phyloP scores from a whole-genome alignment of 2,888 invertebrate genomes.

The Mystacides longicornis region DNA sequence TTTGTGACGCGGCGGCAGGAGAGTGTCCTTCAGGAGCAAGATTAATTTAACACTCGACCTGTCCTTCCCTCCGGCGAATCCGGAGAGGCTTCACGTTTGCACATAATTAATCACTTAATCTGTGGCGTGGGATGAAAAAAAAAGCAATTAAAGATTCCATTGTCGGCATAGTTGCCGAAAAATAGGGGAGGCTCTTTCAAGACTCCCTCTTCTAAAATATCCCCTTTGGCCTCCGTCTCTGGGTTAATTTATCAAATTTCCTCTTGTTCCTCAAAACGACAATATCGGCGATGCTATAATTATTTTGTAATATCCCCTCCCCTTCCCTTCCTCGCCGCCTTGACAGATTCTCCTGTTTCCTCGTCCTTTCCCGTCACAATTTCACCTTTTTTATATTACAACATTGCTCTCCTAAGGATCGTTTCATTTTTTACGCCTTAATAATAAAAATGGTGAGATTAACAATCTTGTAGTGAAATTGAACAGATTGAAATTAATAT shows the following conservation, averaged over 20 bases:
- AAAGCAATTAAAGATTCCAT: slow-evolving; percentile 27
- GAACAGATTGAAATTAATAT: background rate
- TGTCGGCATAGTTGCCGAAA: slow-evolving; percentile 25
- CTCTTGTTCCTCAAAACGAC: slow-evolving; percentile 15
- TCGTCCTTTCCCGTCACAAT: background rate
- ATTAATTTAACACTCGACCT: slow-evolving; percentile 25
- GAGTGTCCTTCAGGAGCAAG: slow-evolving; percentile 9
- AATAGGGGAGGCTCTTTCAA: slow-evolving; percentile 9
- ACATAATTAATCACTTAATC: slow-evolving; percentile 27
- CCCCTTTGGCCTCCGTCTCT: slow-evolving; percentile 13
- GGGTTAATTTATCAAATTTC: slow-evolving; percentile 26
- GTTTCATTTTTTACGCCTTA: background rate
- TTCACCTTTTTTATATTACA: background rate
- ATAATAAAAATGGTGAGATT: too few relatives aligned
- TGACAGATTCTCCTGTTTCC: background rate
- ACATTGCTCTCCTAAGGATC: background rate
- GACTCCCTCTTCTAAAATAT: background rate
- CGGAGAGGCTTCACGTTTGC: slow-evolving; percentile 24
- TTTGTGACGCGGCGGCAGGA: background rate
- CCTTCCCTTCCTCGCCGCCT: background rate
- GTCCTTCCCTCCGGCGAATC: slow-evolving; percentile 23
- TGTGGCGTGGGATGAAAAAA: slow-evolving; percentile 20
- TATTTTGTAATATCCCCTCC: slow-evolving; percentile 24
- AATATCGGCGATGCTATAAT: slow-evolving; percentile 21
- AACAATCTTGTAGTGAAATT: background rate